phyloP scores from a whole-genome alignment of 2,888 invertebrate species.

The Apodemia duryi region DNA sequence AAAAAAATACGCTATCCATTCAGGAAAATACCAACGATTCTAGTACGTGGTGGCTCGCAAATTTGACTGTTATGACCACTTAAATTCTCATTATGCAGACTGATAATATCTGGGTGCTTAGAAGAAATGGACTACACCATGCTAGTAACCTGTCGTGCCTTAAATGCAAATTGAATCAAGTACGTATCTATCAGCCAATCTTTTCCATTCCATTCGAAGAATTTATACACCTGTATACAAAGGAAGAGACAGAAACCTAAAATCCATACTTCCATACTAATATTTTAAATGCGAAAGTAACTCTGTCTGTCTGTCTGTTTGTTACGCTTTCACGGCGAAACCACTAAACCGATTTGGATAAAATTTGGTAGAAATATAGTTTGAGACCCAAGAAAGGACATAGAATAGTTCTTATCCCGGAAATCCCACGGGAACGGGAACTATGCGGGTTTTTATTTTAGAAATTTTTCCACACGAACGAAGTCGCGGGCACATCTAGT shows the following conservation, averaged over 20 bases:
- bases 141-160: conserved; percentile 40
- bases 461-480: too few species aligned
- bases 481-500: too few species aligned
- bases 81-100: conserved; percentile 40
- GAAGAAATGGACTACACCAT: conserved; percentile 21
- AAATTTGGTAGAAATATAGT: too few species aligned
- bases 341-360: too few species aligned
- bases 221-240: background rate
- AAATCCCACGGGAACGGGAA: too few species aligned
- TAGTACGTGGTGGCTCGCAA: conserved; percentile 43
- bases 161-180: background rate
- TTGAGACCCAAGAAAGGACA: too few species aligned
- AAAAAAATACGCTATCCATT: background rate
- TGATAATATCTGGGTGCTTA: conserved; percentile 42
- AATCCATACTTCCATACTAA: too few species aligned
- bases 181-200: background rate
- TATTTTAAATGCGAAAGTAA: too few species aligned
- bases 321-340: too few species aligned
- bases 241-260: background rate
- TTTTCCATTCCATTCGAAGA: background rate
- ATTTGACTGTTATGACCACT: conserved; percentile 57
- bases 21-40: background rate
- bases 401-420: too few species aligned
- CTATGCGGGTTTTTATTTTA: too few species aligned
- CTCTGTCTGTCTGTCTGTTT: too few species aligned